Evolutionary conservation across 2,888 invertebrate species (phyloP).

Genomic region (Tineola bisselliella): DNA sequence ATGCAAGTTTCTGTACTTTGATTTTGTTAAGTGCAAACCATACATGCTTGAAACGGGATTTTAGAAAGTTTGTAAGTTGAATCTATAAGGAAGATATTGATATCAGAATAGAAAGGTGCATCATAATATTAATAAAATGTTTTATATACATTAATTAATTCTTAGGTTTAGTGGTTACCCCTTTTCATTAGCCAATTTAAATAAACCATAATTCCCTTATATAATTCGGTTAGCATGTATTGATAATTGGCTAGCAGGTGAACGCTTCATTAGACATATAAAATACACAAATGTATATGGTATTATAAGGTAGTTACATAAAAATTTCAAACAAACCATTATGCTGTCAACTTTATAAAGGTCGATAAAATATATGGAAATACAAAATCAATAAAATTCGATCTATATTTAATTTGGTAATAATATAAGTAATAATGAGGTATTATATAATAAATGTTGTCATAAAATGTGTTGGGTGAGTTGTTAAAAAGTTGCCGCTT

Average conservation of each 20-base stretch:
- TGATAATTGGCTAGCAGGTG: no score
- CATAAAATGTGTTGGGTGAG: constrained; percentile 5
- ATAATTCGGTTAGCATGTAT: no score
- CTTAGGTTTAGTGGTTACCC: no score
- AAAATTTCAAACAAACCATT: constrained; percentile 4
- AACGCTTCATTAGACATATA: background rate
- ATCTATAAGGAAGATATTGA: background rate
- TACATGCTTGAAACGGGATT: background rate
- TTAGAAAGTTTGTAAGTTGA: background rate
- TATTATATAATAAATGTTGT: background rate
- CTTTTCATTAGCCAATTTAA: no score
- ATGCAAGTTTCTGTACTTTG: constrained; percentile 5
- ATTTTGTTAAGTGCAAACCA: background rate
- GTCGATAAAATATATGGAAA: background rate
- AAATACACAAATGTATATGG: background rate
- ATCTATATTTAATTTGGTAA: constrained; percentile 7
- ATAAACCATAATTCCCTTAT: no score
- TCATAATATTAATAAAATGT: background rate
- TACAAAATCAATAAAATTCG: constrained; percentile 1
- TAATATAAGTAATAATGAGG: background rate
- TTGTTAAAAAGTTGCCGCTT: background rate
- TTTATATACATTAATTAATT: no score
- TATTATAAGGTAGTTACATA: background rate
- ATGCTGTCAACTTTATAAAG: constrained; percentile 2
- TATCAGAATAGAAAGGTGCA: background rate